Percentiles rank a stretch among this genome's conserved stretches.
Conservation (phyloP, 2,113 vertebrate species). For the Pristiophorus japonicus region DNA sequence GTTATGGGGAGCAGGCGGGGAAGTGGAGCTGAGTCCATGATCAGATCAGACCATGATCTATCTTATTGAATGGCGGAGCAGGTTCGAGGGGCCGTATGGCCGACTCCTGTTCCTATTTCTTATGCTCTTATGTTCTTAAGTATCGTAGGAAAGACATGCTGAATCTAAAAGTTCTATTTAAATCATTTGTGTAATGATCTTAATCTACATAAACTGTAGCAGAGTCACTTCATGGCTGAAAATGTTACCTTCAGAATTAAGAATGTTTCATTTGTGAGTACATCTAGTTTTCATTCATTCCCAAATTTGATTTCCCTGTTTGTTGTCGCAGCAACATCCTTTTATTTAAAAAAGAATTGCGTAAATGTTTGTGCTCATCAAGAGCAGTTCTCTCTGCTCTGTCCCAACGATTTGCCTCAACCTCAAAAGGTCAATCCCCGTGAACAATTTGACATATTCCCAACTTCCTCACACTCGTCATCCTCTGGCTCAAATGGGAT, state of each 20-base stretch:
- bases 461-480: not conserved
- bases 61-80: too few species aligned
- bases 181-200: too few species aligned
- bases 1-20: too few species aligned
- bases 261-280: not conserved
- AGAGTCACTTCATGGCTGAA: not conserved
- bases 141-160: too few species aligned
- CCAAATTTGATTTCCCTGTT: not conserved
- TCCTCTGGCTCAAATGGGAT: not conserved
- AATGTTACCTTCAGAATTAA: not conserved
- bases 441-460: not conserved
- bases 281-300: not conserved
- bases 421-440: not conserved
- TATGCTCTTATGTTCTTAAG: too few species aligned
- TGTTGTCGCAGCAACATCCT: not conserved
- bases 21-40: too few species aligned
- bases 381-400: not conserved
- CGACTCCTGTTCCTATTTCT: too few species aligned
- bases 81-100: too few species aligned
- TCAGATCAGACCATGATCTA: too few species aligned
- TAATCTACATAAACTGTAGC: not conserved
- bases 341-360: not conserved
- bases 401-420: not conserved
- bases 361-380: not conserved
- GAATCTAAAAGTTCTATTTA: too few species aligned